Evolutionary conservation across 2,888 invertebrate species (phyloP).

Genomic region (Phlogophora meticulosa): DNA sequence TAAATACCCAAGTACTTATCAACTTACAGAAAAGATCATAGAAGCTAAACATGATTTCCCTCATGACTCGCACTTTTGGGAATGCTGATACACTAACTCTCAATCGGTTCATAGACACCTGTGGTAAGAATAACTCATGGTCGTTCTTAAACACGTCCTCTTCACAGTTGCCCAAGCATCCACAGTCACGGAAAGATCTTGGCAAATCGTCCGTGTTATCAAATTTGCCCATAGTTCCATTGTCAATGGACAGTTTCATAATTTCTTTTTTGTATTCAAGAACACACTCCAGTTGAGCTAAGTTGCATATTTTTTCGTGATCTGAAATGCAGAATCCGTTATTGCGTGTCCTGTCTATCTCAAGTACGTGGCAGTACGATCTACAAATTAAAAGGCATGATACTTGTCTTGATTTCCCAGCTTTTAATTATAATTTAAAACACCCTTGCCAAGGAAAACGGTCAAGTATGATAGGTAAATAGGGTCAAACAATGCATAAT

Average conservation of each 20-base stretch:
- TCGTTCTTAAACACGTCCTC: slow-evolving; percentile 81
- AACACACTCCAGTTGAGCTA: slow-evolving; percentile 81
- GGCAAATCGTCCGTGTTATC: slow-evolving; percentile 71
- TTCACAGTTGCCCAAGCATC: slow-evolving; percentile 83
- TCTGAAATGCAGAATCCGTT: slow-evolving; percentile 68
- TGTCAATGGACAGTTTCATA: slow-evolving; percentile 73
- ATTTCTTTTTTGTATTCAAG: slow-evolving; percentile 79
- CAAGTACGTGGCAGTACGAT: too few species aligned
- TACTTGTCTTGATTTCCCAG: too few species aligned
- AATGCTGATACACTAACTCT: slow-evolving; percentile 91
- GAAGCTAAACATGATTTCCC: slow-evolving; percentile 93
- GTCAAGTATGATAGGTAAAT: too few species aligned
- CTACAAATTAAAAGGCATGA: too few species aligned
- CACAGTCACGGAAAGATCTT: slow-evolving; percentile 78
- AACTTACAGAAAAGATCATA: slow-evolving; percentile 93
- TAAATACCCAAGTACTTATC: too few species aligned
- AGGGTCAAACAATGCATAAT: too few species aligned
- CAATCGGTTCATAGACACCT: slow-evolving; percentile 72
- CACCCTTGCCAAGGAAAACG: too few species aligned
- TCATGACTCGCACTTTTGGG: slow-evolving; percentile 93
- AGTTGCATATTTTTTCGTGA: slow-evolving; percentile 80
- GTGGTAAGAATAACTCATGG: slow-evolving; percentile 72
- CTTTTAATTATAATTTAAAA: too few species aligned
- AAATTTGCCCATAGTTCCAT: slow-evolving; percentile 72
- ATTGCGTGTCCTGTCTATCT: not conserved